These are phyloP conservation scores for Drosophila robusta DNA, from an alignment of 2,888 invertebrate species.

Conservation along the genomic window DNA sequence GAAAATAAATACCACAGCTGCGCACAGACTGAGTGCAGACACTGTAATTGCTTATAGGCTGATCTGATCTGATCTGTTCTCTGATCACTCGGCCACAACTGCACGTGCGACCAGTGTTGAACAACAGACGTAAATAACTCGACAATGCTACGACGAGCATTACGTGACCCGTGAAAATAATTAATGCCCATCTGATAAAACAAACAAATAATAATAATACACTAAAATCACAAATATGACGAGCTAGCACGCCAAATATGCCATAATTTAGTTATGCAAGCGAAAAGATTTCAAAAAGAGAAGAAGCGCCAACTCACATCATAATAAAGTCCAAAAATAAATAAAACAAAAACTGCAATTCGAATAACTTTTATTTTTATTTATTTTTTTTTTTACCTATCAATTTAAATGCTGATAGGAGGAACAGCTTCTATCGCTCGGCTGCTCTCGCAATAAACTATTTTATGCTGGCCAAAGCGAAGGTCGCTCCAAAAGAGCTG, in stretches of 20 bases:
- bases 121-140: constrained; percentile 35
- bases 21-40: background rate
- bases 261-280: constrained; percentile 31
- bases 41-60: constrained; percentile 11
- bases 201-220: constrained; percentile 36
- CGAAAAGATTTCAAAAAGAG: constrained; percentile 3
- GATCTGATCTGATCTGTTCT: constrained; percentile 7
- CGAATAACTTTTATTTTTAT: constrained; percentile 9
- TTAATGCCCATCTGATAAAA: constrained; percentile 54
- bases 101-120: constrained; percentile 28
- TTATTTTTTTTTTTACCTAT: constrained; percentile 8
- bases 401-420: constrained; percentile 25
- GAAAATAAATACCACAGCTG: background rate
- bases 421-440: constrained; percentile 17
- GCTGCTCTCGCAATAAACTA: constrained; percentile 13
- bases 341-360: no score
- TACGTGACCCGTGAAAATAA: constrained; percentile 40
- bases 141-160: constrained; percentile 27
- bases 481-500: constrained; percentile 43
- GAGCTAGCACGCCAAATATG: constrained; percentile 54
- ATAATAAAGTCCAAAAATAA: constrained; percentile 12
- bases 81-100: constrained; percentile 6
- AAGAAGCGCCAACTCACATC: background rate
- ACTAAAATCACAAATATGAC: constrained; percentile 40
- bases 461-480: constrained; percentile 11